A percentile compares a stretch with the other conserved stretches of the same genome.
These are phyloP conservation scores for Hermodice carunculata DNA, from an alignment of 2,888 invertebrate genomes.

Conservation along the genomic window DNA sequence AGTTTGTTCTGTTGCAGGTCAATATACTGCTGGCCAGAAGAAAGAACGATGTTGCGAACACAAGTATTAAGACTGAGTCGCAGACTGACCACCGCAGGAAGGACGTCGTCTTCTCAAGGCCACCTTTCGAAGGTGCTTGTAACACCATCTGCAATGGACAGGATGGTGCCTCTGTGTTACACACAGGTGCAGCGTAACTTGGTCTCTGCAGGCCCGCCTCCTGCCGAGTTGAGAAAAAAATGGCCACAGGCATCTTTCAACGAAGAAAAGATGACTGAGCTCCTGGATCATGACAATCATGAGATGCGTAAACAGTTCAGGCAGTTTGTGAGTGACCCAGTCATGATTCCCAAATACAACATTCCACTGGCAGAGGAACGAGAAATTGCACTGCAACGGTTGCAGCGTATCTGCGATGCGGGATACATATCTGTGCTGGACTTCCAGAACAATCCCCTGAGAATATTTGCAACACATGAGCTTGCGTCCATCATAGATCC, in stretches of 20 bases:
- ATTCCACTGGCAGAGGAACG: conserved; percentile 38
- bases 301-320: conserved; percentile 35
- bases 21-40: no score
- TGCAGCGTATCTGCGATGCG: conserved; percentile 39
- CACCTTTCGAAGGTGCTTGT: no score
- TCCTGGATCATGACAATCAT: conserved; percentile 41
- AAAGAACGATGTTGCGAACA: no score
- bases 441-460: conserved; percentile 39
- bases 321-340: conserved; percentile 26
- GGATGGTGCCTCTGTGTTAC: no score
- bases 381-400: conserved; percentile 35
- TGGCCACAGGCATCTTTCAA: conserved; percentile 23
- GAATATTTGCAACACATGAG: conserved; percentile 43
- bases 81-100: no score
- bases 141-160: no score
- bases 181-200: no score
- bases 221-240: conserved; percentile 9
- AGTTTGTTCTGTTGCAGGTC: no score
- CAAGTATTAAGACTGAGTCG: no score
- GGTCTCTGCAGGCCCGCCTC: no score
- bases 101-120: no score
- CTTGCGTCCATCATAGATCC: conserved; percentile 41
- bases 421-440: conserved; percentile 43
- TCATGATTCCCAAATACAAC: conserved; percentile 33
- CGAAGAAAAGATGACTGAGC: conserved; percentile 24